phyloP scores from a whole-genome alignment of 2,888 invertebrate genomes.

The Miltochrista miniata region DNA sequence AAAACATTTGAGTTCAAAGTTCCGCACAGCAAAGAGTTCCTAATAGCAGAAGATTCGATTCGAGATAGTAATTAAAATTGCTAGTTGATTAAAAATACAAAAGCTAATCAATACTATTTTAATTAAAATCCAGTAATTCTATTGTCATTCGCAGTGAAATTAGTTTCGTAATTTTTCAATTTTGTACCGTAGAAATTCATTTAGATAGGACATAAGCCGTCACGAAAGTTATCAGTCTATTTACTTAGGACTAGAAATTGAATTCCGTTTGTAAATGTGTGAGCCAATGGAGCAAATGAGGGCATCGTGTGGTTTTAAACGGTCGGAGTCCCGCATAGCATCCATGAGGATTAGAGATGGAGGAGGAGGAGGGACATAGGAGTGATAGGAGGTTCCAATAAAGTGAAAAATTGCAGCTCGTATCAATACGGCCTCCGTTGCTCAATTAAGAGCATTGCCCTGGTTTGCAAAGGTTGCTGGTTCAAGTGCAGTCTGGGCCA shows the following conservation, averaged over 20 bases:
- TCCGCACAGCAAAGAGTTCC: not conserved
- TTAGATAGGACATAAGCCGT: not conserved
- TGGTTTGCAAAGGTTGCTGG: no score
- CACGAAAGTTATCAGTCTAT: not conserved
- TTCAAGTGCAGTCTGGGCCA: no score
- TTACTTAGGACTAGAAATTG: not conserved
- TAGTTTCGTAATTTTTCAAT: conserved; percentile 35
- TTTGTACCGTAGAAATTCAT: conserved; percentile 18
- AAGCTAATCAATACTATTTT: conserved; percentile 40
- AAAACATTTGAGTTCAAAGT: not conserved
- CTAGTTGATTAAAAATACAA: conserved; percentile 16
- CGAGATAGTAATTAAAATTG: conserved; percentile 7
- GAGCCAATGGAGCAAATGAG: conserved; percentile 27
- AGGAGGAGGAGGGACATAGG: no score
- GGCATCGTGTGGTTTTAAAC: no score
- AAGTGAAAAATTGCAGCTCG: no score
- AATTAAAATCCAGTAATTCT: conserved; percentile 39
- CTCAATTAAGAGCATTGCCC: no score
- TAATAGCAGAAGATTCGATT: not conserved
- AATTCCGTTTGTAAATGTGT: not conserved
- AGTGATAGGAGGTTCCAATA: no score
- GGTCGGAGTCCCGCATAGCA: no score
- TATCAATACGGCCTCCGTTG: no score
- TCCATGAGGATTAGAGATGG: no score
- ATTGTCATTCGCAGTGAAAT: conserved; percentile 19